phyloP scores from a whole-genome alignment of 1,140 invertebrate genomes.

The Danaus plexippus region DNA sequence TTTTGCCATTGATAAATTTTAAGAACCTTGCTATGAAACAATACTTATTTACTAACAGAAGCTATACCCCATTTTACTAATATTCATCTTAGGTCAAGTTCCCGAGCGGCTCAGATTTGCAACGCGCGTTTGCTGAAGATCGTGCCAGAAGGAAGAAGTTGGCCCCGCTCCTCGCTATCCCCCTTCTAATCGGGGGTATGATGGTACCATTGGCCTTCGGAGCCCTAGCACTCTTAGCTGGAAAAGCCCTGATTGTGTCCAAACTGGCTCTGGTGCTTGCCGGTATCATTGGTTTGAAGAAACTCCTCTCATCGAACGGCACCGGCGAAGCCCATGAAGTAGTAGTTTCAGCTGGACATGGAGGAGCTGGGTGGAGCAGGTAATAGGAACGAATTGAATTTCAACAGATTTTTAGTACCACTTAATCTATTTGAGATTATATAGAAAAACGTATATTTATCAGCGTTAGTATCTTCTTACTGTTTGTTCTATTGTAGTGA shows the following conservation, averaged over 20 bases:
- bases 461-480: no score
- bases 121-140: slow-evolving; percentile 75
- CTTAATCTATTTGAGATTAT: no score
- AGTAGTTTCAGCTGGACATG: slow-evolving; percentile 78
- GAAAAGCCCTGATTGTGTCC: slow-evolving; percentile 87
- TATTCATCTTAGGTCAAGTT: slow-evolving; percentile 73
- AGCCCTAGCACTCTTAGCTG: slow-evolving; percentile 83
- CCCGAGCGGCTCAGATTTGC: slow-evolving; percentile 75
- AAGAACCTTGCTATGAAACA: no score
- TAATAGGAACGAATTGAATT: slow-evolving; percentile 18
- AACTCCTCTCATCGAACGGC: slow-evolving; percentile 77
- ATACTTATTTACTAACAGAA: no score
- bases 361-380: slow-evolving; percentile 80
- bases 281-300: slow-evolving; percentile 87
- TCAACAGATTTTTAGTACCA: no score
- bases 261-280: slow-evolving; percentile 85
- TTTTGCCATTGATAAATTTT: no score
- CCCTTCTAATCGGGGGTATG: slow-evolving; percentile 83
- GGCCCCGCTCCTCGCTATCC: slow-evolving; percentile 81
- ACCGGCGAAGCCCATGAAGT: slow-evolving; percentile 79
- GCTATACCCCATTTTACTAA: no score
- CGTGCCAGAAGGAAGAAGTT: slow-evolving; percentile 80
- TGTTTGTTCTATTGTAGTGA: no score
- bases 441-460: no score
- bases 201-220: slow-evolving; percentile 84